Conservation (phyloP, 2,113 vertebrate species). For the Petromus typicus region DNA sequence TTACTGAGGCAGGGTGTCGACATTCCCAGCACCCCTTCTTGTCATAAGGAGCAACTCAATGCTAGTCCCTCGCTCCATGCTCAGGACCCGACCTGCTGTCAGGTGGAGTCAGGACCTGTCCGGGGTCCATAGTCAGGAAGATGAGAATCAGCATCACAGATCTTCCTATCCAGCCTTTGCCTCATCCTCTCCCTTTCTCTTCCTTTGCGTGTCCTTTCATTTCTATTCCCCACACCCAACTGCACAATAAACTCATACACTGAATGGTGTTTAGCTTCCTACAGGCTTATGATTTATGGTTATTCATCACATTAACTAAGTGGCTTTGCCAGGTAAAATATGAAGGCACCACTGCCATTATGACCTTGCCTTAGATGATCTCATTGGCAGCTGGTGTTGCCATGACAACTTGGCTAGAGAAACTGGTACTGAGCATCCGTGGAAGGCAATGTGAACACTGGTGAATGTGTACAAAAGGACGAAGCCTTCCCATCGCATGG, state of each 20-base stretch:
- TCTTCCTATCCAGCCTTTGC: neutral
- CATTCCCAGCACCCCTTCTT: neutral
- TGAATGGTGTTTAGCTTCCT: slow-evolving; percentile 8
- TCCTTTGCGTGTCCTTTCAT: neutral
- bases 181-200: neutral
- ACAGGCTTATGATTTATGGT: slow-evolving; percentile 51
- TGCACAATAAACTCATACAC: neutral
- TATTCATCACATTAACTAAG: slow-evolving; percentile 72
- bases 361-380: slow-evolving; percentile 75
- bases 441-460: slow-evolving; percentile 45
- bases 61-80: neutral
- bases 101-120: neutral
- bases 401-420: slow-evolving; percentile 77
- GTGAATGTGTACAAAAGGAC: neutral
- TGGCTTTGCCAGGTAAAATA: slow-evolving; percentile 77
- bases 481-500: neutral
- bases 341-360: slow-evolving; percentile 69
- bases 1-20: neutral
- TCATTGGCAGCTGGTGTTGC: slow-evolving; percentile 79
- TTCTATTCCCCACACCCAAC: neutral
- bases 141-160: neutral
- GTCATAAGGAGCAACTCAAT: neutral
- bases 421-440: slow-evolving; percentile 56
- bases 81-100: neutral
- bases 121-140: neutral